Percentiles rank a stretch among this genome's conserved stretches.
phyloP scores from a whole-genome alignment of 2,113 vertebrate species.

The Hipposideros armiger region DNA sequence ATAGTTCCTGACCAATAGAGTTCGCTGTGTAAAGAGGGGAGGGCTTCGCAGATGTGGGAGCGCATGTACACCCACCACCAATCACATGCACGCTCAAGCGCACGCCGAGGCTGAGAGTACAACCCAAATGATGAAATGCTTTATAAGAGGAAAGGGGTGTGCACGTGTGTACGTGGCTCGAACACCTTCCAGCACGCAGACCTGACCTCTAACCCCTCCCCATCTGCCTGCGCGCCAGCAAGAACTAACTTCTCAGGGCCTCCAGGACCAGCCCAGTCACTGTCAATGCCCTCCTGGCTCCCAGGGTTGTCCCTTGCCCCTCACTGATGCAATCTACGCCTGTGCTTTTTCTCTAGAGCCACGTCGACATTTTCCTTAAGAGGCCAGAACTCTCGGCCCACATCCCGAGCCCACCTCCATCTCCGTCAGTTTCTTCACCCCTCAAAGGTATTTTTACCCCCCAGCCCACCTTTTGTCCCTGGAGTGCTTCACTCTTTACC shows the following conservation, averaged over 20 bases:
- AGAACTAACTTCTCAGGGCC: not conserved
- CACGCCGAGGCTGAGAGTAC: not conserved
- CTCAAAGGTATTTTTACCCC: not conserved
- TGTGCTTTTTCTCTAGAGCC: not conserved
- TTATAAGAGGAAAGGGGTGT: not conserved
- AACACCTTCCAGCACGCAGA: not conserved
- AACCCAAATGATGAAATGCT: accelerated
- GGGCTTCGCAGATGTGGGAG: not conserved
- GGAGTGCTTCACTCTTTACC: not conserved
- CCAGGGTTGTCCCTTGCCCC: not conserved
- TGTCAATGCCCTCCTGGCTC: accelerated
- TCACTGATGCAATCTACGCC: not conserved
- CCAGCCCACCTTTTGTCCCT: not conserved
- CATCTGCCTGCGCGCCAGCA: accelerated
- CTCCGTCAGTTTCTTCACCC: not conserved
- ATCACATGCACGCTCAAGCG: accelerated
- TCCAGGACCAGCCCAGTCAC: not conserved
- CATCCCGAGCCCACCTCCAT: no score
- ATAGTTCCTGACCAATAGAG: not conserved
- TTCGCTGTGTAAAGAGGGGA: not conserved
- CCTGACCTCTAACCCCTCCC: not conserved
- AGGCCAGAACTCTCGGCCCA: not conserved
- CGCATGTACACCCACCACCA: accelerated
- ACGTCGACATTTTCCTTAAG: not conserved
- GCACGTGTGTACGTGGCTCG: accelerated